Base-by-base conservation (phyloP, 37 sponge, comb jelly and placozoan genomes). In the Axinella damicornis region DNA sequence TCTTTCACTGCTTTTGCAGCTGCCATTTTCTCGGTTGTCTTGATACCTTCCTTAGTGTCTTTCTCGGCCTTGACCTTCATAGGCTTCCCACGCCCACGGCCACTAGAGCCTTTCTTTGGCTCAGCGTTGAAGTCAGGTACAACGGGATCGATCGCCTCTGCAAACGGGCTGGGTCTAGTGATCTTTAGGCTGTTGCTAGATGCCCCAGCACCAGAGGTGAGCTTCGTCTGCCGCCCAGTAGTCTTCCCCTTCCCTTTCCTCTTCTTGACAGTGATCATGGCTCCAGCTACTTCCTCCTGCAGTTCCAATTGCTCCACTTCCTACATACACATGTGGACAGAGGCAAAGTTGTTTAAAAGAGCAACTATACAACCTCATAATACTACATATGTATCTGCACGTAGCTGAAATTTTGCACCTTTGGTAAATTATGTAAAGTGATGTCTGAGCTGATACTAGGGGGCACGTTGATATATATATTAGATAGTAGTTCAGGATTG, bases 101-200 rank as follows among this genome's bases (percentile, higher is more conserved):
- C 60, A 21, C 31, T 53, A 12, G 24, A 14, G 52, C 67, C 53
- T 25, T 79, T 85, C 72, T 85, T 82, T n/a, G 66, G 69, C 36
- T 89, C 65, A 25, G 77, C 77, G 41, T 71, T 79, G 71, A 77
- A 94, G 71, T 87, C 95, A 1, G 95, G 95, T 0, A 94, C 80
- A 0, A 25, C 24, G 21, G 95, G 95, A 0, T 53, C 41, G 22
- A 94, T 60, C 1, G 73, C 57, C 66, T 94, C 95, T 14, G 85
- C 92, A 87, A 84, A 90, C 0, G 85, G 62, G 40, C 88, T 87
- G 30, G 93, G 93, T 32, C 74, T 78, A 32, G 93, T 88, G 28
- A 53, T 76, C 74, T 80, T 58, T 18, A 82, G 34, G 24, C 60
- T 71, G 61, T 75, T 88, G 19, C 34, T 74, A 16, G 38, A 17